These are phyloP conservation scores for Anarhynchus alexandrinus DNA, from an alignment of 2,113 vertebrate species.

Conservation along the genomic window DNA sequence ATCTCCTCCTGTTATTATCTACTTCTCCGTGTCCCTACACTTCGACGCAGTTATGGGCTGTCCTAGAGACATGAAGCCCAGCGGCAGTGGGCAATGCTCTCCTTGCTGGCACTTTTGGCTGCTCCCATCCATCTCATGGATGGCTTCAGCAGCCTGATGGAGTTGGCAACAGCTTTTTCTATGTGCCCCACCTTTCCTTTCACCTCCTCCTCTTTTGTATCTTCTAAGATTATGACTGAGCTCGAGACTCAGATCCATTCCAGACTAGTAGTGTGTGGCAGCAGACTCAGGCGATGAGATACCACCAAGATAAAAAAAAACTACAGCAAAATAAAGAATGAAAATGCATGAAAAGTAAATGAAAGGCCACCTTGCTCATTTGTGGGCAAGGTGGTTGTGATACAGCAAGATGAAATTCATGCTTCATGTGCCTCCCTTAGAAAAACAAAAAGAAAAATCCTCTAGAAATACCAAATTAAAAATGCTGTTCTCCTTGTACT, in stretches of 20 bases:
- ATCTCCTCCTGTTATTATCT: not conserved
- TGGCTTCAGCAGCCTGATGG: not conserved
- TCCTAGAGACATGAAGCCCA: not conserved
- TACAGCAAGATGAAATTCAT: not conserved
- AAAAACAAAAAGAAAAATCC: not conserved
- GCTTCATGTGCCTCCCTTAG: not conserved
- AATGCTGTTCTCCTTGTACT: not conserved
- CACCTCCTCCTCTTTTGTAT: not conserved
- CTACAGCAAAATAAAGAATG: not conserved
- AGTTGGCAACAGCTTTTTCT: not conserved
- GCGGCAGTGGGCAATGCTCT: not conserved
- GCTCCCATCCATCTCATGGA: not conserved
- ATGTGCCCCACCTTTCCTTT: not conserved
- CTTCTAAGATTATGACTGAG: not conserved
- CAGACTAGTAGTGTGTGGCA: not conserved
- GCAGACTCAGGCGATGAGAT: not conserved
- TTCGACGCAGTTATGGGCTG: not conserved
- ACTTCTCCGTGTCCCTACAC: fast-evolving
- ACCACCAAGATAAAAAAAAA: not conserved
- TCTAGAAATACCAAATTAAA: not conserved
- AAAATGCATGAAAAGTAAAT: not conserved
- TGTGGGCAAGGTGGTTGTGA: not conserved
- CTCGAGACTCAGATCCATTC: not conserved
- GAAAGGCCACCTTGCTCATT: not conserved
- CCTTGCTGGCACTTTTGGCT: not conserved